Evolutionary conservation across 2,888 invertebrate species (phyloP), one percentile per base, ranked within the genome.

Genomic region (Heliconius sara): DNA sequence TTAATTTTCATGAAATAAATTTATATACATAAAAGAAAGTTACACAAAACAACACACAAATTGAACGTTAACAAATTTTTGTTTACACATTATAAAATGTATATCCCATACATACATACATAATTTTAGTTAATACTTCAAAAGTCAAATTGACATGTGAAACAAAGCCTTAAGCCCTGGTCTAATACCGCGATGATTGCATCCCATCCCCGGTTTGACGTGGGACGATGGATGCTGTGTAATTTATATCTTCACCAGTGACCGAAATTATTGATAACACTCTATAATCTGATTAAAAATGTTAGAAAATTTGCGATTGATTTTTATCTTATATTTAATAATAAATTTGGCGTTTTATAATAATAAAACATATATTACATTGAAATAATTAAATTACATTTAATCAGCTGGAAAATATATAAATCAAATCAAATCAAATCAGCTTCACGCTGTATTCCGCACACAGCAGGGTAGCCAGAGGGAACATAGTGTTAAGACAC

Each of bases 141-240:
- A 7, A 70, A 70, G 25, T 16, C 25, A 25, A 19, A 43, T 70
- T 70, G 25, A 43, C 43, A 47, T 16, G 25, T 70, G 43, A 25
- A 70, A 70, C 43, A 47, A 43, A 43, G 68, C 43, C 25, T 47
- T 43, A 70, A 70, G 16, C 43, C 43, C 43, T 43, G 43, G 12
- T 43, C 3, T 70, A 70, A 43, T 70, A 47, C 70, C 70, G 43
- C 25, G 43, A 70, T 70, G 16, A 70, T 47, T 70, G 25, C 43
- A 68, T 25, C 6, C 13, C 25, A 68, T 68, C 43, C 68, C 43
- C 43, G 39, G 13, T 43, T 67, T 43, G 43, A 68, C 25, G n/a
- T 12, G n/a, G 68, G 68, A 39, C 34, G 65, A 66, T n/a, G 67
- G 34, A 67, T 39, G 13, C 43, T 25, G 43, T 70, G 3, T 25